Percentiles rank a stretch among this genome's conserved stretches.
These are phyloP conservation scores for Eupithecia tripunctaria DNA, from an alignment of 2,888 invertebrate genomes.

Conservation along the genomic window DNA sequence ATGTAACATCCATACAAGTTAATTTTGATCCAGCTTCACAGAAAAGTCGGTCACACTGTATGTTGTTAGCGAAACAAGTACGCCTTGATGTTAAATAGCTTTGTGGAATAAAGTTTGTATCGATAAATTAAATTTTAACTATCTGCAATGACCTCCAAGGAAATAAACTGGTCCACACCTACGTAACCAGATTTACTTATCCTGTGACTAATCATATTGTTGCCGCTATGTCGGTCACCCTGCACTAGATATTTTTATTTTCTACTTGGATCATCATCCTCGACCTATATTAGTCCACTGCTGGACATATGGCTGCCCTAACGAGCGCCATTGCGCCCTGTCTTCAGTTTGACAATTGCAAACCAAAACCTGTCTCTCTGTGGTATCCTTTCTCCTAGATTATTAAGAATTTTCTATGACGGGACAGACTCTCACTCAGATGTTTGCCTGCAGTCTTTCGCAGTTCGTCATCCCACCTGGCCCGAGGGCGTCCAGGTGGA, in stretches of 20 bases:
- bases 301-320: too few species aligned
- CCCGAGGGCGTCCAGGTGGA: too few species aligned
- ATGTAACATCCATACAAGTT: not conserved
- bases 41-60: conserved; percentile 5
- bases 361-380: not conserved
- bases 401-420: not conserved
- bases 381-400: not conserved
- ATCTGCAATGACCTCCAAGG: conserved; percentile 35
- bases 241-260: not conserved
- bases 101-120: conserved; percentile 39
- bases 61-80: conserved; percentile 38
- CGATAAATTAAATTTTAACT: conserved; percentile 46
- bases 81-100: conserved; percentile 43
- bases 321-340: too few species aligned
- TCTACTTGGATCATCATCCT: not conserved
- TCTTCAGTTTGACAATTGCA: too few species aligned
- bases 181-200: conserved; percentile 27
- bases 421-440: not conserved
- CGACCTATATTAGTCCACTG: too few species aligned
- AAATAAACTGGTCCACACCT: conserved; percentile 39
- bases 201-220: conserved; percentile 16
- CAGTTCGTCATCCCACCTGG: too few species aligned
- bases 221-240: conserved; percentile 9
- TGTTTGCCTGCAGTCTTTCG: too few species aligned
- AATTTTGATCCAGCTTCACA: not conserved